Evolutionary conservation across 2,888 invertebrate species (phyloP).

Genomic region (Acholoe squamosa): DNA sequence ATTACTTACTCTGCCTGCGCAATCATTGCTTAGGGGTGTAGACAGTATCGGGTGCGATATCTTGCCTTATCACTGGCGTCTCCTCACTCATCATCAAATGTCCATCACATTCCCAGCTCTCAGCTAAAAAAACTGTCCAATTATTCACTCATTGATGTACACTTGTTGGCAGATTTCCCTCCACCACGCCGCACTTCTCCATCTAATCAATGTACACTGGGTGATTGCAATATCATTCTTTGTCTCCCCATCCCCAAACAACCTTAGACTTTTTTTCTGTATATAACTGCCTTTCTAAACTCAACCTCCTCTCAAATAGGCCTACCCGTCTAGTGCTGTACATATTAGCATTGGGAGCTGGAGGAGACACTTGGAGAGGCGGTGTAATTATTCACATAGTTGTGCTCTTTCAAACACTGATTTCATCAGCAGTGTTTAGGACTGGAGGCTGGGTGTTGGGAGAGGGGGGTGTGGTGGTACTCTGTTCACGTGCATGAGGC

Average conservation of each 20-base stretch:
- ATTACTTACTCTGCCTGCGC: too few species aligned
- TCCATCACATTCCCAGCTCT: background rate
- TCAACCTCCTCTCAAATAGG: too few species aligned
- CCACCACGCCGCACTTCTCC: background rate
- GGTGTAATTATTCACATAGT: background rate
- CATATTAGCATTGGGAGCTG: too few species aligned
- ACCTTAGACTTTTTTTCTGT: too few species aligned
- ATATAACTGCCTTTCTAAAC: too few species aligned
- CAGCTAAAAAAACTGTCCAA: background rate
- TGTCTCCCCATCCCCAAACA: background rate
- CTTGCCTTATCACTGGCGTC: background rate
- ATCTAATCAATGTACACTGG: conserved; percentile 17
- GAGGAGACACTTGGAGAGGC: too few species aligned
- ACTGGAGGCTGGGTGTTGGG: too few species aligned
- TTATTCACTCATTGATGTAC: conserved; percentile 28
- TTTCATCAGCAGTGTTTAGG: background rate
- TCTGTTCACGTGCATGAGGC: too few species aligned
- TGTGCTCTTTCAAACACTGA: background rate
- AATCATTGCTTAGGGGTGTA: too few species aligned
- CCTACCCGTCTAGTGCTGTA: too few species aligned
- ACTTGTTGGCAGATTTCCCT: background rate
- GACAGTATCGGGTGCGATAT: conserved; percentile 38
- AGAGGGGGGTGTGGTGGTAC: too few species aligned
- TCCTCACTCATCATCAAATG: conserved; percentile 41
- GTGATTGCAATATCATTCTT: conserved; percentile 33